These are phyloP conservation scores for Otus sunia DNA, from an alignment of 2,113 vertebrate species.

Conservation along the genomic window DNA sequence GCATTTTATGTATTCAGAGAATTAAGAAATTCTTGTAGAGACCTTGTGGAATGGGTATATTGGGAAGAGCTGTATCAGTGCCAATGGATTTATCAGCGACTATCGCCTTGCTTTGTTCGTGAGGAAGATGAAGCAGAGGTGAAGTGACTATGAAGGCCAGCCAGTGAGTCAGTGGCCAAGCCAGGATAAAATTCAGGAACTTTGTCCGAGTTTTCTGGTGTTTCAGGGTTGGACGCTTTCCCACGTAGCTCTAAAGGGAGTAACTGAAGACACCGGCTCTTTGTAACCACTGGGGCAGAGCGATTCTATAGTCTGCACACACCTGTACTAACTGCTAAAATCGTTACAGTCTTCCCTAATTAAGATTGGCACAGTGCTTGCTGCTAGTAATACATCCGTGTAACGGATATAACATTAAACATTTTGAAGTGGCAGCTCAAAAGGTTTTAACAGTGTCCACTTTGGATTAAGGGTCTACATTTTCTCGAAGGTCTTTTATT, in stretches of 20 bases:
- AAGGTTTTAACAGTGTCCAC: neutral
- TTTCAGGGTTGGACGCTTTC: neutral
- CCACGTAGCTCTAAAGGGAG: accelerated
- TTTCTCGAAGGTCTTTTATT: neutral
- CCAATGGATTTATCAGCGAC: neutral
- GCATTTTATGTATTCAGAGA: neutral
- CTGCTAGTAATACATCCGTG: neutral
- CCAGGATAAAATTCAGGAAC: neutral
- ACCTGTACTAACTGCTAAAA: slow-evolving; percentile 17
- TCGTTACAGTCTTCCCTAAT: neutral
- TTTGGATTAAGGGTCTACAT: neutral
- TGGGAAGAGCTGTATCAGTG: neutral
- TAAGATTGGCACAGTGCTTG: neutral
- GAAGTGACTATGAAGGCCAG: neutral
- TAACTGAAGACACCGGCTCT: neutral
- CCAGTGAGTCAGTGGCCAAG: neutral
- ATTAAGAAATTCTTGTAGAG: neutral
- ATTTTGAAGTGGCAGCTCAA: neutral
- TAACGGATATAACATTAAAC: neutral
- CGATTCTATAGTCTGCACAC: neutral
- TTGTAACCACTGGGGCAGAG: neutral
- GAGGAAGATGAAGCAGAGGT: neutral
- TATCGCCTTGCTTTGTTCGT: neutral
- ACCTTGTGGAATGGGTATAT: neutral
- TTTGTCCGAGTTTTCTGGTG: neutral